Base-by-base conservation (phyloP, 2,797 vertebrate species). In the Enteromius viviparus region DNA sequence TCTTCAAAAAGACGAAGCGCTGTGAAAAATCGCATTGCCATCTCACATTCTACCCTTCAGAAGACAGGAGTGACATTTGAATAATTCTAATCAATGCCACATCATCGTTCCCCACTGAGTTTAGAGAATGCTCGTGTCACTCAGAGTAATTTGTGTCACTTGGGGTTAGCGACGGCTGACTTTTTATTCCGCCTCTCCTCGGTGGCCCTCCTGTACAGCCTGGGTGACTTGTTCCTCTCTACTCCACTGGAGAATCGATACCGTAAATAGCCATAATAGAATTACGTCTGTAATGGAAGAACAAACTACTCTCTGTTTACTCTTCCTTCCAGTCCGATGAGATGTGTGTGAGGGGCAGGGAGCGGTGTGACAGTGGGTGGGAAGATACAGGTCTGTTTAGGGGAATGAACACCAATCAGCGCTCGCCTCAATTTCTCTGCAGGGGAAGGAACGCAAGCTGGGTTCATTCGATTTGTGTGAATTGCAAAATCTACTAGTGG, bases 261-360 rank as follows among this genome's bases (percentile, higher is more conserved):
- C 78, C 29, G 51, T 72, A 87, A 85, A 84, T 84, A 84, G 79
- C 66, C 34, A 37, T 92, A 92, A 94, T 91, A 92, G 89, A 95
- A 94, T 95, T 92, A 93, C 32, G 83, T 47, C 88, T 85, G 84
- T 93, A 94, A 92, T 92, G 90, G 89, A 93, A 92, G 90, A 91
- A 91, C 91, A 93, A 92, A 92, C 91, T 90, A 91, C 87, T 89
- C 87, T 89, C 88, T 92, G 90, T 94, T 94, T 92, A 93, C 92
- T 90, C 76, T 83, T 29, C 15, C 26, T 84, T 71, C 84, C 89
- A 91, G 89, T 90, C 92, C 87, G n/a, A 82, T 23, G 62, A 64
- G 64, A 83, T 7, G 10, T 69, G 10, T 60, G 15, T 12, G 37
- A 26, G 26, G 76, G 70, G 81, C 47, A 77, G 17, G 21, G 9